A percentile compares a stretch with the other conserved stretches of the same genome.
phyloP scores from a whole-genome alignment of 2,113 vertebrate species.

The Sturnus vulgaris region DNA sequence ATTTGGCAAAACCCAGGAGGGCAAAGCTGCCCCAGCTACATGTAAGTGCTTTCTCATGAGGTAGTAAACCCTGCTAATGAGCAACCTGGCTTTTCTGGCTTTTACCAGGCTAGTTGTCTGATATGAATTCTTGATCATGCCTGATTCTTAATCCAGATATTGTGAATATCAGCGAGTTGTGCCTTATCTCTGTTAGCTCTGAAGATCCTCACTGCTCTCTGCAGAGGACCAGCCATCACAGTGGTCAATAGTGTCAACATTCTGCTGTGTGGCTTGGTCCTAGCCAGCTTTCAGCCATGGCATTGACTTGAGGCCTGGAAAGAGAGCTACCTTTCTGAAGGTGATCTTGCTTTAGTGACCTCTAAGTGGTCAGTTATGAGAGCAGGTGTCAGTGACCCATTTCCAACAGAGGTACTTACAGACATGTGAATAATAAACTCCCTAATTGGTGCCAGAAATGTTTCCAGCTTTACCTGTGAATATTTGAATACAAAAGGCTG shows the following conservation, averaged over 20 bases:
- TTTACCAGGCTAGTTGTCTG: background rate
- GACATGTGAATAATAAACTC: background rate
- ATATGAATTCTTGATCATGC: background rate
- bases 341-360: background rate
- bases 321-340: background rate
- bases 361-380: background rate
- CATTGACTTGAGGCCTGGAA: background rate
- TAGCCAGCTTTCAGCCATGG: background rate
- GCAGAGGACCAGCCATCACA: background rate
- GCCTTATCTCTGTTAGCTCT: background rate
- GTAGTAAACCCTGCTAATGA: background rate
- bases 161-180: background rate
- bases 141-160: background rate
- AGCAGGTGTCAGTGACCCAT: background rate
- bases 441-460: background rate
- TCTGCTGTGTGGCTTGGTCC: background rate
- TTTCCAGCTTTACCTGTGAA: background rate
- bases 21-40: background rate
- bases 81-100: background rate
- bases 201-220: background rate
- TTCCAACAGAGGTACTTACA: background rate
- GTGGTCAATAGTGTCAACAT: background rate
- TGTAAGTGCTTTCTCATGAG: background rate
- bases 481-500: background rate
- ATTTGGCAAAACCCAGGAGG: background rate